Conservation (phyloP, 2,797 vertebrate genomes). For the Novumbra hubbsi region DNA sequence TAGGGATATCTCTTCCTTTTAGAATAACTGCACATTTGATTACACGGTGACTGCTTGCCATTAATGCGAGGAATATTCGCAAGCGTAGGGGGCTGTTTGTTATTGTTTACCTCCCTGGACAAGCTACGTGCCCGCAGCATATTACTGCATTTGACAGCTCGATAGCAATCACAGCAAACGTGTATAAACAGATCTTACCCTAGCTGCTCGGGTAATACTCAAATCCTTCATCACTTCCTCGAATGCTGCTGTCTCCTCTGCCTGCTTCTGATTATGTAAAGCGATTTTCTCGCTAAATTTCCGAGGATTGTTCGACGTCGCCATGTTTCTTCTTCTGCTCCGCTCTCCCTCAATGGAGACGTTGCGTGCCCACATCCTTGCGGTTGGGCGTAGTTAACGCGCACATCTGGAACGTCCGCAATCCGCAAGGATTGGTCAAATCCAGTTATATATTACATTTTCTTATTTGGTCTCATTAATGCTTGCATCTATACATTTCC, state of each 20-base stretch:
- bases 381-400: conserved; percentile 54
- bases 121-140: conserved; percentile 51
- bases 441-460: not conserved
- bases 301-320: conserved; percentile 92
- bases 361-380: conserved; percentile 57
- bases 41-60: not conserved
- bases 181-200: conserved; percentile 69
- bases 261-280: conserved; percentile 89
- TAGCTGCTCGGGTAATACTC: conserved; percentile 84
- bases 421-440: conserved; percentile 26
- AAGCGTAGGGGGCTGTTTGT: conserved; percentile 62
- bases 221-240: conserved; percentile 93
- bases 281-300: conserved; percentile 96
- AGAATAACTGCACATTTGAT: not conserved
- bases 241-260: conserved; percentile 91
- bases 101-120: conserved; percentile 74
- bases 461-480: not conserved
- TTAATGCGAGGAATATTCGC: not conserved
- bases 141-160: conserved; percentile 60
- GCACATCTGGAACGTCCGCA: conserved; percentile 60
- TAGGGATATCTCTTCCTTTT: not conserved
- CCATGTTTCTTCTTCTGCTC: conserved; percentile 87
- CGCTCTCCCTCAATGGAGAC: conserved; percentile 56
- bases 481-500: not conserved
- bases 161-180: conserved; percentile 40